Conservation (phyloP, 2,113 vertebrate genomes). For the Serinus canaria region DNA sequence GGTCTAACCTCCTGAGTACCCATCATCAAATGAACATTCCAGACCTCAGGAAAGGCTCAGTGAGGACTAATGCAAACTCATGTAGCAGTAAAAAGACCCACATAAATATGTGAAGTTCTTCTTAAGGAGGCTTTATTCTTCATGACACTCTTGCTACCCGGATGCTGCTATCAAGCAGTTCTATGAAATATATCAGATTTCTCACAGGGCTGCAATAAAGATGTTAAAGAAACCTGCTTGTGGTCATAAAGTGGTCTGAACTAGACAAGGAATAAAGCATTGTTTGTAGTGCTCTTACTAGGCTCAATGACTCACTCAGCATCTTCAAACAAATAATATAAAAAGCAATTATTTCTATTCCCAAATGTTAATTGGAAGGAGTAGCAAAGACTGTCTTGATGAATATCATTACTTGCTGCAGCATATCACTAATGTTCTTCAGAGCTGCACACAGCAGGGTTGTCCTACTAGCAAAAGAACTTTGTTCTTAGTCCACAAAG, state of each 20-base stretch:
- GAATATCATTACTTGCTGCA: neutral
- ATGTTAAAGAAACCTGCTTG: neutral
- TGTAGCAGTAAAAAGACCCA: neutral
- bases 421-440: neutral
- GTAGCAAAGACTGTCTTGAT: neutral
- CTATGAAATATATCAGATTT: neutral
- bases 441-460: neutral
- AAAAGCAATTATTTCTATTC: neutral
- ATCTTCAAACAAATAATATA: neutral
- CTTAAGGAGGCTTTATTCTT: neutral
- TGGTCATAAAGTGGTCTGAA: neutral
- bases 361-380: neutral
- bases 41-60: neutral
- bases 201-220: neutral
- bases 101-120: neutral
- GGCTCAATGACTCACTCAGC: neutral
- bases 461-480: neutral
- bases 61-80: neutral
- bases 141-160: neutral
- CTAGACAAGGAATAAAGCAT: neutral
- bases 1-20: neutral
- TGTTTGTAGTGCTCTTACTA: neutral
- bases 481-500: neutral
- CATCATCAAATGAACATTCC: neutral
- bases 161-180: neutral